Conservation (phyloP, 2,888 invertebrate genomes). For the Sarcophaga caerulescens region DNA sequence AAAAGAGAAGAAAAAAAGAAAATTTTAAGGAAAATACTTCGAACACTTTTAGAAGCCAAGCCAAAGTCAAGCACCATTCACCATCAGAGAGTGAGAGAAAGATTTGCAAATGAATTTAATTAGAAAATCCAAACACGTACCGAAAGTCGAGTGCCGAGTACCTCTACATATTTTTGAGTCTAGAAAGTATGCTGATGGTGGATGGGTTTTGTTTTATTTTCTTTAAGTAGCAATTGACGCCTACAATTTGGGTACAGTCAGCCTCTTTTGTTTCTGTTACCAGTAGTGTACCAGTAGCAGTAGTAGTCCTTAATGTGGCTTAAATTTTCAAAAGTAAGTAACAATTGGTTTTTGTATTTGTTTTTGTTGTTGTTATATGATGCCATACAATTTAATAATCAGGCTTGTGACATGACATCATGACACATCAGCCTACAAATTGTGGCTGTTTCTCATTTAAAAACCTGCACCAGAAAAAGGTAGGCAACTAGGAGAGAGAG, state of each 20-base stretch:
- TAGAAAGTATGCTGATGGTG: too few species aligned
- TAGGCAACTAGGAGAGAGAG: neutral
- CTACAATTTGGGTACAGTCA: neutral
- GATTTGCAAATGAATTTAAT: slow-evolving; percentile 27
- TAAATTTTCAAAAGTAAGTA: too few species aligned
- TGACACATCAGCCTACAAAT: neutral
- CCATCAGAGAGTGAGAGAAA: too few species aligned
- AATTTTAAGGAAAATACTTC: too few species aligned
- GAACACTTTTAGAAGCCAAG: too few species aligned
- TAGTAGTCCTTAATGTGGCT: too few species aligned
- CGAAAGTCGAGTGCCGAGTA: too few species aligned
- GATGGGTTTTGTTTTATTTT: neutral
- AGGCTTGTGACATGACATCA: neutral
- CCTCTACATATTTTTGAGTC: too few species aligned
- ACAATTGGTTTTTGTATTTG: neutral
- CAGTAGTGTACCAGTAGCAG: too few species aligned
- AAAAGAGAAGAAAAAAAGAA: neutral
- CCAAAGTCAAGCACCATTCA: too few species aligned
- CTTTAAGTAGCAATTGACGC: neutral
- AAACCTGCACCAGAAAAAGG: neutral
- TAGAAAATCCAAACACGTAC: slow-evolving; percentile 45
- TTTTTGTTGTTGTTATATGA: neutral
- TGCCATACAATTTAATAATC: neutral
- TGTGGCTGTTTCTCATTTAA: neutral
- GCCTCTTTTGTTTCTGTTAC: too few species aligned